Conservation (phyloP, 2,113 vertebrate species). For the Hyperopisus bebe region DNA sequence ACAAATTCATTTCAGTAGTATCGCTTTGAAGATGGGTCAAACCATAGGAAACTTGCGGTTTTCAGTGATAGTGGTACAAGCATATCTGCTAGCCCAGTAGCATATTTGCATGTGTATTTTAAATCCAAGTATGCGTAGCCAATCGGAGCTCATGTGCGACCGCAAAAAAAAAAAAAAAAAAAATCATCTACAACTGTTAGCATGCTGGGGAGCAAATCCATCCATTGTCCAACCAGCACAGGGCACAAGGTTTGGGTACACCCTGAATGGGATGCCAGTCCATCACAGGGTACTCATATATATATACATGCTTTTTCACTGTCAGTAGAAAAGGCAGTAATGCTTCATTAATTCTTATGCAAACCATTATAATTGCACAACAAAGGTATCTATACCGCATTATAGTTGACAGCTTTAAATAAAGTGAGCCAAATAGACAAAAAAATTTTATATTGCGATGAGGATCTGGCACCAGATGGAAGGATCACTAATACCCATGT, state of each 20-base stretch:
- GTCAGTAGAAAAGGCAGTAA: background rate
- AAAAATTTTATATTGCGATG: background rate
- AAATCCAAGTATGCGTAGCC: background rate
- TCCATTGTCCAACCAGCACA: background rate
- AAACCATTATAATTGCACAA: background rate
- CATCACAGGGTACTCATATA: background rate
- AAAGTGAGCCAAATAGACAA: background rate
- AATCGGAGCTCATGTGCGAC: background rate
- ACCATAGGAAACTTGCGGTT: constrained; percentile 13
- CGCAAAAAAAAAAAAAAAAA: background rate
- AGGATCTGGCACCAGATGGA: background rate
- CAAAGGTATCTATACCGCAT: background rate
- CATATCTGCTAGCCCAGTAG: background rate
- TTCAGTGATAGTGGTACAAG: background rate
- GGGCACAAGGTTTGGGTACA: background rate
- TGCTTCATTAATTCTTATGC: background rate
- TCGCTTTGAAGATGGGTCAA: constrained; percentile 12
- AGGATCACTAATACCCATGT: background rate
- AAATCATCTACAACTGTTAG: background rate
- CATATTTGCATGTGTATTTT: background rate
- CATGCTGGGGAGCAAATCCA: background rate
- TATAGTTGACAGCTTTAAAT: background rate
- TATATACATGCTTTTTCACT: background rate
- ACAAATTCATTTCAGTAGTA: constrained; percentile 12
- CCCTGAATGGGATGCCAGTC: background rate